Percentiles rank a stretch among this genome's conserved stretches.
phyloP scores from a whole-genome alignment of 1,140 invertebrate genomes.

The Ctenoplectra terminalis region DNA sequence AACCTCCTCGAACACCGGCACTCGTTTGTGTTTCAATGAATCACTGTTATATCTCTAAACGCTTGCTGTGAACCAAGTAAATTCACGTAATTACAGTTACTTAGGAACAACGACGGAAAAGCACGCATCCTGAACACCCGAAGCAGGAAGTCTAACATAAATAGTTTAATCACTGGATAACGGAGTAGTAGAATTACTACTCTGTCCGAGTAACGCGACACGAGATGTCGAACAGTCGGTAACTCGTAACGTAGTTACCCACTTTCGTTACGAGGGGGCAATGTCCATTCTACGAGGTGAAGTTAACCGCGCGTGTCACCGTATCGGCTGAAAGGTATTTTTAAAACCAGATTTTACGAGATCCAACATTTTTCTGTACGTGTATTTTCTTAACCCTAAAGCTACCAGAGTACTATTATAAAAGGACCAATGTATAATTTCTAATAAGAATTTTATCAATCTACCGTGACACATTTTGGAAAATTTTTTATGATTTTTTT shows the following conservation, averaged over 20 bases:
- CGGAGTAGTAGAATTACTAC: slow-evolving; percentile 36
- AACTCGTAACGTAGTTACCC: slow-evolving; percentile 6
- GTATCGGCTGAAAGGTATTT: neutral
- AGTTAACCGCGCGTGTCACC: neutral
- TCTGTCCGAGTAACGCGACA: slow-evolving; percentile 3
- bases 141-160: slow-evolving; percentile 52
- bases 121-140: slow-evolving; percentile 48
- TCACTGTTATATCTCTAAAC: neutral
- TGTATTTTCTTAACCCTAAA: too few species aligned
- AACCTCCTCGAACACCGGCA: neutral
- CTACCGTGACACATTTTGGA: too few species aligned
- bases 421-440: too few species aligned
- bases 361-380: neutral
- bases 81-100: slow-evolving; percentile 56
- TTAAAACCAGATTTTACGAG: neutral
- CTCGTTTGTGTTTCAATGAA: neutral
- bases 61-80: slow-evolving; percentile 21
- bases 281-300: neutral
- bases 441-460: too few species aligned
- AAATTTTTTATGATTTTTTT: too few species aligned
- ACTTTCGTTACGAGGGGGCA: slow-evolving; percentile 42
- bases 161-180: slow-evolving; percentile 51
- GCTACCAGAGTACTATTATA: too few species aligned
- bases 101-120: slow-evolving; percentile 33
- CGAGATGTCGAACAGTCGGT: slow-evolving; percentile 40